Evolutionary conservation across 2,888 invertebrate species (phyloP).

Genomic region (Drosophila tripunctata): DNA sequence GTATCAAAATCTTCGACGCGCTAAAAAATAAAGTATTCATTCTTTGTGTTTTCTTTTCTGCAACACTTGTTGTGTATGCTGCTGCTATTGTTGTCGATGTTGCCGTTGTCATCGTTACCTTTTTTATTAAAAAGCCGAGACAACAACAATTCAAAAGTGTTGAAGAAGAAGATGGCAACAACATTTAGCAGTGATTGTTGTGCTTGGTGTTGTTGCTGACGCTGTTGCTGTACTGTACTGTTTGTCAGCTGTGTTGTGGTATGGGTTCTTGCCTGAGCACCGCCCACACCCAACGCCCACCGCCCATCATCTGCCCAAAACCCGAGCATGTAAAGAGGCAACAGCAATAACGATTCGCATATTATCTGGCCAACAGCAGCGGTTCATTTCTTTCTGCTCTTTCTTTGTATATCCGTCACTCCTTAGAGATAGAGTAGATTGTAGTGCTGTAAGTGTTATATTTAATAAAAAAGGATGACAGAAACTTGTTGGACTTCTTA

Average conservation of each 20-base stretch:
- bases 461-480: too few species aligned
- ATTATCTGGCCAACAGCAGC: slow-evolving; percentile 41
- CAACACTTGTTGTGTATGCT: slow-evolving; percentile 49
- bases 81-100: slow-evolving; percentile 13
- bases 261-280: neutral
- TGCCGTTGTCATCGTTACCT: slow-evolving; percentile 39
- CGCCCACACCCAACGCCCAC: neutral
- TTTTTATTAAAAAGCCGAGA: slow-evolving; percentile 58
- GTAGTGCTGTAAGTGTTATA: too few species aligned
- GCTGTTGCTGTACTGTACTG: too few species aligned
- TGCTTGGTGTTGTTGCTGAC: neutral
- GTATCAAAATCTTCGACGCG: neutral
- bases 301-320: neutral
- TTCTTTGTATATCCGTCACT: neutral
- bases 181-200: slow-evolving; percentile 1
- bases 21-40: neutral
- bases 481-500: too few species aligned
- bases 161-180: slow-evolving; percentile 1
- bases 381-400: slow-evolving; percentile 5
- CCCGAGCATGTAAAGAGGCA: slow-evolving; percentile 8
- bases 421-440: neutral
- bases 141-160: slow-evolving; percentile 38
- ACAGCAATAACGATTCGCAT: slow-evolving; percentile 40
- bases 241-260: neutral
- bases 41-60: slow-evolving; percentile 5